Conservation (phyloP, 2,888 invertebrate genomes). For the Alcis repandata region DNA sequence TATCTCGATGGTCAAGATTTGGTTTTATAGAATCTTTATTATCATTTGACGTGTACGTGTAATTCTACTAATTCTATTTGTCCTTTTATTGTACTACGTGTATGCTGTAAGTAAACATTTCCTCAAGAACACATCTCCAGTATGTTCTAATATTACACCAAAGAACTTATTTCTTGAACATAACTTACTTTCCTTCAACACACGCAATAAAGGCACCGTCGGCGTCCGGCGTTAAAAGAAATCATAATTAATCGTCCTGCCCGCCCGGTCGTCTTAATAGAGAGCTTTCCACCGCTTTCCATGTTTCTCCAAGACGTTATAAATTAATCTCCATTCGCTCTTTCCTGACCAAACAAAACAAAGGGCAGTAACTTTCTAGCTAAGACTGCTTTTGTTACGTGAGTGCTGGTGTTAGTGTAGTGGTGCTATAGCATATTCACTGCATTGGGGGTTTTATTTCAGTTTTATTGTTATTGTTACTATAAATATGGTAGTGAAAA, state of each 20-base stretch:
- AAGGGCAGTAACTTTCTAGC: slow-evolving; percentile 66
- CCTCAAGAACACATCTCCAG: background rate
- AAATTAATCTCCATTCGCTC: slow-evolving; percentile 84
- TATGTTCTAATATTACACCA: slow-evolving; percentile 1
- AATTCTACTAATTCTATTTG: too few species aligned
- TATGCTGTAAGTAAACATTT: background rate
- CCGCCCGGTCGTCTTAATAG: slow-evolving; percentile 80
- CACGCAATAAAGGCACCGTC: slow-evolving; percentile 62
- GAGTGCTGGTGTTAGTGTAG: slow-evolving; percentile 20
- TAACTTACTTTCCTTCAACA: slow-evolving; percentile 52
- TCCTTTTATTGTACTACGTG: too few species aligned
- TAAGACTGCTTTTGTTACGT: slow-evolving; percentile 39
- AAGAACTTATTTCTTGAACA: slow-evolving; percentile 14
- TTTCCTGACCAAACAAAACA: slow-evolving; percentile 72
- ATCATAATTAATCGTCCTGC: slow-evolving; percentile 83
- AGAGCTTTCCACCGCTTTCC: slow-evolving; percentile 75
- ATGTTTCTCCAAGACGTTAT: slow-evolving; percentile 82
- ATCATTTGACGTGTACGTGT: too few species aligned
- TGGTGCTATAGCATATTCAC: background rate
- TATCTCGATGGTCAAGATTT: too few species aligned
- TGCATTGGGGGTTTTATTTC: background rate
- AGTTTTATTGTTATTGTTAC: background rate
- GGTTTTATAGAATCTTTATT: too few species aligned
- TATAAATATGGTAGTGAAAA: too few species aligned
- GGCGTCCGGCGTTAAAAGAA: slow-evolving; percentile 80